A percentile compares a stretch with the other conserved stretches of the same genome.
Conservation (phyloP, 2,888 invertebrate species). For the Xestoiulus laeticollis region DNA sequence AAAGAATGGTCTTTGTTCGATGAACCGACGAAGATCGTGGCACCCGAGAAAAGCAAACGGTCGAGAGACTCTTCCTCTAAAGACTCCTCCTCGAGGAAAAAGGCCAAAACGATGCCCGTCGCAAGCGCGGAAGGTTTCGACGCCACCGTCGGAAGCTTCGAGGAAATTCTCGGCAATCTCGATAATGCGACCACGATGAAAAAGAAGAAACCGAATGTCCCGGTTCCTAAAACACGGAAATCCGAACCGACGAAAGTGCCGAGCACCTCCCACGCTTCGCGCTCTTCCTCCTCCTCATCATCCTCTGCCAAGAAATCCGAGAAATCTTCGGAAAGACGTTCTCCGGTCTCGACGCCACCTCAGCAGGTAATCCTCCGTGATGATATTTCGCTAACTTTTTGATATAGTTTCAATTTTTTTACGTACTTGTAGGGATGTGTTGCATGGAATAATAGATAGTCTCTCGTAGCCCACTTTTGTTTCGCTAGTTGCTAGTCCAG, state of each 20-base stretch:
- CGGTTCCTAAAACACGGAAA: not conserved
- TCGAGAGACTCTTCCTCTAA: not conserved
- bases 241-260: not conserved
- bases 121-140: constrained; percentile 53
- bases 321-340: no score
- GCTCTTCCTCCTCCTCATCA: not conserved
- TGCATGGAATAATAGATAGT: no score
- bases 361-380: no score
- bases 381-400: no score
- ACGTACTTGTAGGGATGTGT: no score
- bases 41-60: no score
- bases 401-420: no score
- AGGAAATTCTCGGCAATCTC: constrained; percentile 58
- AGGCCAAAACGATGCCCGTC: not conserved
- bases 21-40: not conserved
- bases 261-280: no score
- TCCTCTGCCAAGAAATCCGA: not conserved
- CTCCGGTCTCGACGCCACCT: no score
- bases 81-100: constrained; percentile 21
- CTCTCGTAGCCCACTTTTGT: no score
- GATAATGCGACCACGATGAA: constrained; percentile 51
- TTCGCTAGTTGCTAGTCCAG: no score
- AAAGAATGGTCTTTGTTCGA: no score
- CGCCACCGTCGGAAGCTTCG: constrained; percentile 56
- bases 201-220: not conserved